Evolutionary conservation across 1,140 invertebrate genomes (phyloP), one percentile per base, ranked within the genome.

Genomic region (Conus betulinus): DNA sequence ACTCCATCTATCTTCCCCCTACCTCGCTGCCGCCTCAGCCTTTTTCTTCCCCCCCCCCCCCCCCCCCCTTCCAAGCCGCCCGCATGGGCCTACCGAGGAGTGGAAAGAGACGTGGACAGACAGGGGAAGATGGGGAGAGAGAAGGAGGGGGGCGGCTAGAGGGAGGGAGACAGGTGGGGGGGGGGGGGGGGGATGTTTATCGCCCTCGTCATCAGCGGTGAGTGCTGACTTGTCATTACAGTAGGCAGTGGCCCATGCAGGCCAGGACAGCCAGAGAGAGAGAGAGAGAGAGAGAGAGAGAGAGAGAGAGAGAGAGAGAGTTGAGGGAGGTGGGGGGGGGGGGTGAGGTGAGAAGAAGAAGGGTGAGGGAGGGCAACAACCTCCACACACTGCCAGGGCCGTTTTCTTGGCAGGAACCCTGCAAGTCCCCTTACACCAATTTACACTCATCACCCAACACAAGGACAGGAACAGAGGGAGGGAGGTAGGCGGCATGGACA

Each of bases 211-310:
- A 27, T 39, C n/a, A 39, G 52, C 27, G 52, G 7, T 13, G n/a
- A 52, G 55, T 55, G 60, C 84, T 87, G 71, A 76, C 85, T 87
- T 87, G 85, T 79, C 85, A 57, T 87, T 78, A 76, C 85, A 11
- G 85, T 17, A 76, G 85, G 15, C 85, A 87, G 71, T 87, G 85
- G 85, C 85, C 85, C 85, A 87, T 87, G 85, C 71, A 87, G 53
- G 71, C 13, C 63, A 71, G 6, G 67, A 20, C 6, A 23, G 67
- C 6, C 11, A n/a, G 23, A 20, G 67, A 13, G 67, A 63, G 60
- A 63, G 67, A 71, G 67, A 71, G 67, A n/a, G 67, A n/a, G 67
- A n/a, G 67, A n/a, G 84, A 53, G 63, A 71, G 84, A 74, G 63
- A 25, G 84, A 74, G 60, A 71, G 84, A 74, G 84, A 53, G 39